Evolutionary conservation across 2,113 vertebrate species (phyloP).

Genomic region (Cynopterus brachyotis): DNA sequence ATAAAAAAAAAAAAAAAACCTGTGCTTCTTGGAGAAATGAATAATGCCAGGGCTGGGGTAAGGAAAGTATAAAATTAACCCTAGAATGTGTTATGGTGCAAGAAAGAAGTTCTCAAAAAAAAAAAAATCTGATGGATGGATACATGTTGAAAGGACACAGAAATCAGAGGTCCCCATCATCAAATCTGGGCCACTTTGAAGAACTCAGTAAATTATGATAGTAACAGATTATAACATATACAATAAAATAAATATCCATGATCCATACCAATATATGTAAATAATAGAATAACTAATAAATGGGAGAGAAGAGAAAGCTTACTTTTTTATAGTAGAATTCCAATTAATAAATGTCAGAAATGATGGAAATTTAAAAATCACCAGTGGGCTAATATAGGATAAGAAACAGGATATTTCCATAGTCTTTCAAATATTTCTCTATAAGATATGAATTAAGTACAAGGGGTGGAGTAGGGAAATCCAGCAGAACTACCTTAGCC

Average conservation of each 20-base stretch:
- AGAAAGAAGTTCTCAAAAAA: background rate
- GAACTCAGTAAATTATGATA: background rate
- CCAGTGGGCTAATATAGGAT: background rate
- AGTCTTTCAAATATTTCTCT: background rate
- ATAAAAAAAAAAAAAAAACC: background rate
- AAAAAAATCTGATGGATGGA: background rate
- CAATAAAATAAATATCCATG: background rate
- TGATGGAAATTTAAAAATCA: background rate
- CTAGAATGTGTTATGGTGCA: background rate
- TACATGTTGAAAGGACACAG: background rate
- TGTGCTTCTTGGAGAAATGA: background rate
- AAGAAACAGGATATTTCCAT: background rate
- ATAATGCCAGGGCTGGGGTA: background rate
- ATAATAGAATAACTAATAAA: background rate
- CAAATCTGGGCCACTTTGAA: background rate
- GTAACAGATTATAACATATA: background rate
- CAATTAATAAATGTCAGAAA: background rate
- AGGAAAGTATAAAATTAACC: background rate
- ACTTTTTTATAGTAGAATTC: background rate
- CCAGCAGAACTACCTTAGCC: background rate
- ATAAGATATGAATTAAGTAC: background rate
- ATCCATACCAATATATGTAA: background rate
- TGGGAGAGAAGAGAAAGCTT: background rate
- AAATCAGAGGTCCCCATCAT: background rate
- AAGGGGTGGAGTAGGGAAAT: background rate